These are phyloP conservation scores for Cryptocephalus moraei DNA, from an alignment of 2,888 invertebrate genomes.

Conservation along the genomic window DNA sequence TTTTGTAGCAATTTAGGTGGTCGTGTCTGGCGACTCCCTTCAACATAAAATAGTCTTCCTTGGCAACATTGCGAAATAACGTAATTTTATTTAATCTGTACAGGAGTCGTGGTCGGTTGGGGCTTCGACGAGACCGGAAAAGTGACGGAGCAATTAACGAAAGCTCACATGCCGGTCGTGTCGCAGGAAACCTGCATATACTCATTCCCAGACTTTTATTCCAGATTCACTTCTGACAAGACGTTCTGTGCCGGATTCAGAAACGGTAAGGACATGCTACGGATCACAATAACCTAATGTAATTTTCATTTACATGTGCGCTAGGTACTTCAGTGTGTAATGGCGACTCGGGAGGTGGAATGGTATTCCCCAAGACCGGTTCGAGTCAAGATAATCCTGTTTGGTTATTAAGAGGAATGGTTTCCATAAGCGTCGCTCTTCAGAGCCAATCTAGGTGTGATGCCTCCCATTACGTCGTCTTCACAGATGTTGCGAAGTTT, in stretches of 20 bases:
- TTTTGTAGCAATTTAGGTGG: too few relatives aligned
- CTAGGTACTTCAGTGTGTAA: slow-evolving; percentile 43
- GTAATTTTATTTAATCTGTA: too few relatives aligned
- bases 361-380: slow-evolving; percentile 30
- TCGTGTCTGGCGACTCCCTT: too few relatives aligned
- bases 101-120: slow-evolving; percentile 36
- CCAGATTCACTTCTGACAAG: slow-evolving; percentile 45
- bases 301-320: neutral
- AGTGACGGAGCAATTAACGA: slow-evolving; percentile 46
- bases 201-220: slow-evolving; percentile 51
- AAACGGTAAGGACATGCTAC: slow-evolving; percentile 28
- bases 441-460: slow-evolving; percentile 49
- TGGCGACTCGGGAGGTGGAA: slow-evolving; percentile 37
- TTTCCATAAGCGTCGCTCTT: slow-evolving; percentile 47
- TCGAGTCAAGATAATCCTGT: slow-evolving; percentile 16
- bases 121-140: slow-evolving; percentile 50
- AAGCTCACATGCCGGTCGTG: slow-evolving; percentile 51
- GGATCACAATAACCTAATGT: too few relatives aligned
- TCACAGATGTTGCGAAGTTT: slow-evolving; percentile 50
- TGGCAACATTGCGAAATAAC: too few relatives aligned
- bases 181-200: slow-evolving; percentile 49
- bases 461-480: slow-evolving; percentile 48
- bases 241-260: slow-evolving; percentile 41
- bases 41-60: too few relatives aligned
- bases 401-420: slow-evolving; percentile 40